Evolutionary conservation across 2,797 vertebrate genomes (phyloP).

Genomic region (Bovichtus variegatus): DNA sequence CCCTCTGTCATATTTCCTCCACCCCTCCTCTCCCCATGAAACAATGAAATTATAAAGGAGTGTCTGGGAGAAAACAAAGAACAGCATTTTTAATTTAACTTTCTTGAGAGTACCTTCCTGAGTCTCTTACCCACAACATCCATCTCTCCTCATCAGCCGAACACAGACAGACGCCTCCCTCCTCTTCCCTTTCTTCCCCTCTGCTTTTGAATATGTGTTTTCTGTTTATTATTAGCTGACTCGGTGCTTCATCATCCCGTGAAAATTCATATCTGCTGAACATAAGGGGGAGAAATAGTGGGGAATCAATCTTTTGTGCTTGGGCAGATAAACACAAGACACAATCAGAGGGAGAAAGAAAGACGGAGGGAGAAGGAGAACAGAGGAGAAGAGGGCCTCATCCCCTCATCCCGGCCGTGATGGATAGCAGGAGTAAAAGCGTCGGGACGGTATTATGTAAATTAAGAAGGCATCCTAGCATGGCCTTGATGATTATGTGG

Average conservation of each 20-base stretch:
- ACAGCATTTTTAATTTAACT: constrained; percentile 73
- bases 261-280: constrained; percentile 89
- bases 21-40: constrained; percentile 17
- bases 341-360: constrained; percentile 79
- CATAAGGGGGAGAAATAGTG: constrained; percentile 88
- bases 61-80: constrained; percentile 30
- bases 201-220: constrained; percentile 82
- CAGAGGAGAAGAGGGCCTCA: constrained; percentile 75
- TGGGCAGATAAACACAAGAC: constrained; percentile 88
- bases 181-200: constrained; percentile 40
- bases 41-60: constrained; percentile 64
- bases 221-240: constrained; percentile 86
- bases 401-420: constrained; percentile 81
- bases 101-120: constrained; percentile 57
- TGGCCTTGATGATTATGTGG: constrained; percentile 93
- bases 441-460: constrained; percentile 96
- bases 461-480: constrained; percentile 92
- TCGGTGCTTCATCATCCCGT: constrained; percentile 86
- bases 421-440: constrained; percentile 93
- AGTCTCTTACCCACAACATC: constrained; percentile 72
- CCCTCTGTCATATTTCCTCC: constrained; percentile 13
- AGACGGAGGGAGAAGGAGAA: constrained; percentile 54
- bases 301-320: constrained; percentile 91
- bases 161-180: constrained; percentile 68
- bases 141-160: constrained; percentile 77